A percentile compares a stretch with the other conserved stretches of the same genome.
These are phyloP conservation scores for Pachyuromys duprasi DNA, from an alignment of 2,797 vertebrate species.

Conservation along the genomic window DNA sequence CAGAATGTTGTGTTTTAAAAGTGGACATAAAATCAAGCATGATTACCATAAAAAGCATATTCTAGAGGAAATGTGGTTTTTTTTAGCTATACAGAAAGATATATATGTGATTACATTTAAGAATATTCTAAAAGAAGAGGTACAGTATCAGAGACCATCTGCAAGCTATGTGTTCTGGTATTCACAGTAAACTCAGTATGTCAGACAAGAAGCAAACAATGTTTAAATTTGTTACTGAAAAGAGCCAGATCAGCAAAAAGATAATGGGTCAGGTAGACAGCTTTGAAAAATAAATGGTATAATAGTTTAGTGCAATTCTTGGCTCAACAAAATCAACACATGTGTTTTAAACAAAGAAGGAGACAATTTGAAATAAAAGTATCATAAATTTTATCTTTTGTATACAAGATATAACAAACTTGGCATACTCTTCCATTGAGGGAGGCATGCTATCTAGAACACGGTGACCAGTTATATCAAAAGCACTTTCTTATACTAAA, in stretches of 20 bases:
- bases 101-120: background rate
- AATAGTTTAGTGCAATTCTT: background rate
- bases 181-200: background rate
- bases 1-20: too few species aligned
- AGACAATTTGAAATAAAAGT: background rate
- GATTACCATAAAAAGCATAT: background rate
- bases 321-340: background rate
- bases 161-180: background rate
- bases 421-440: background rate
- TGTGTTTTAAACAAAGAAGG: background rate
- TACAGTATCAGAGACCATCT: background rate
- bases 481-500: background rate
- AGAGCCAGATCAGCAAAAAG: background rate
- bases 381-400: background rate
- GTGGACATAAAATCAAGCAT: background rate
- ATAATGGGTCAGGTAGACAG: background rate
- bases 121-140: background rate
- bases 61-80: background rate
- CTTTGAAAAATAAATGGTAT: slow-evolving; percentile 37
- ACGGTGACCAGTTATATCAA: background rate
- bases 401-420: background rate
- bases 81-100: background rate
- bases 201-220: background rate
- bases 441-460: background rate
- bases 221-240: background rate